Evolutionary conservation across 2,888 invertebrate genomes (phyloP).

Genomic region (Epinotia bilunana): DNA sequence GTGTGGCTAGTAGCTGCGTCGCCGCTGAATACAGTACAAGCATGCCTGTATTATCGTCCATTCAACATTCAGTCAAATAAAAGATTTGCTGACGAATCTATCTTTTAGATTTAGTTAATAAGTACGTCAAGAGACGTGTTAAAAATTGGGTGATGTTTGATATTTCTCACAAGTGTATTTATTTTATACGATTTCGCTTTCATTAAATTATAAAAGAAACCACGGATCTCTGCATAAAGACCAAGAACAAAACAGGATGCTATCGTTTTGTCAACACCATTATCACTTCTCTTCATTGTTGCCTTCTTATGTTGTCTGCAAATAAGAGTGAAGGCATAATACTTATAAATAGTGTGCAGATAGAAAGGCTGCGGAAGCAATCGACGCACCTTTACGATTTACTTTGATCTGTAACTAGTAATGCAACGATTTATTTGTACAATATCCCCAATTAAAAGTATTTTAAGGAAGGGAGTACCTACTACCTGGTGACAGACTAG

Average conservation of each 20-base stretch:
- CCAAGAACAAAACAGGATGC: slow-evolving; percentile 29
- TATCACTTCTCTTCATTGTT: slow-evolving; percentile 24
- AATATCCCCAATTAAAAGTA: too few species aligned
- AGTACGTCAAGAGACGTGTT: too few species aligned
- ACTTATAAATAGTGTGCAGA: not conserved
- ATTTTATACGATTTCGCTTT: not conserved
- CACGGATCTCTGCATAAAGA: slow-evolving; percentile 10
- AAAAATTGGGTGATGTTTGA: too few species aligned
- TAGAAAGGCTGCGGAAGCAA: not conserved
- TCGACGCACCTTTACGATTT: not conserved
- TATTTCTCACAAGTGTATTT: not conserved
- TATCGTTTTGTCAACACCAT: slow-evolving; percentile 12
- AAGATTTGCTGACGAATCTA: not conserved
- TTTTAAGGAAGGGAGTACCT: too few species aligned
- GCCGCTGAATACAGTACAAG: slow-evolving; percentile 17
- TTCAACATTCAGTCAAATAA: not conserved
- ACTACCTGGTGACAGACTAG: too few species aligned
- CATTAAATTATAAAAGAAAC: not conserved
- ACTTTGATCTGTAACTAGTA: not conserved
- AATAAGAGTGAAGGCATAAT: slow-evolving; percentile 1
- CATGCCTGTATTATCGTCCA: not conserved
- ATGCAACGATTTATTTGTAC: too few species aligned
- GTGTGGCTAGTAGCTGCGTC: slow-evolving; percentile 30
- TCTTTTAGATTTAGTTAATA: too few species aligned
- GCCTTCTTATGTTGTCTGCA: not conserved